Conservation (phyloP, 2,888 invertebrate genomes). For the Napeogenes sylphis region DNA sequence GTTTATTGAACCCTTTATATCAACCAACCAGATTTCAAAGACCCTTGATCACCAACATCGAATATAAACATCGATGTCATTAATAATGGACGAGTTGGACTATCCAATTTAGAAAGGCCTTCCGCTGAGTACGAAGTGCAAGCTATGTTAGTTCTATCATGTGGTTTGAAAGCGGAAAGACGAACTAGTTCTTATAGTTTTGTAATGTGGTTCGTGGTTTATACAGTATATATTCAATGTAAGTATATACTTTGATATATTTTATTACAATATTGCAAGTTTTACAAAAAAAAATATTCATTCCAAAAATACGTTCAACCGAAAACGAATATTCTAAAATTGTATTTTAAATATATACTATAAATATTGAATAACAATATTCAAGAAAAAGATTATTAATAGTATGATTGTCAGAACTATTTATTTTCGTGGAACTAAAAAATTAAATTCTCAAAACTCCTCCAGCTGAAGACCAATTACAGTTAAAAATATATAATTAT, state of each 20-base stretch:
- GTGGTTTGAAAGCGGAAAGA: conserved; percentile 15
- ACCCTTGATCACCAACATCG: conserved; percentile 14
- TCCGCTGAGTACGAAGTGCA: conserved; percentile 36
- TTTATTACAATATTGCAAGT: conserved; percentile 1
- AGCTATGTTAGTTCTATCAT: conserved; percentile 10
- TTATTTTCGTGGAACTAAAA: no score
- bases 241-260: no score
- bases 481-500: no score
- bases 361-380: no score
- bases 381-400: no score
- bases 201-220: conserved; percentile 19
- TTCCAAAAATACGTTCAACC: no score
- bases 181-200: conserved; percentile 21
- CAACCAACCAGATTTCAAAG: conserved; percentile 28
- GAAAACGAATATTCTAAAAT: no score
- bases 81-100: conserved; percentile 13
- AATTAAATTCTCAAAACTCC: no score
- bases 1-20: conserved; percentile 63
- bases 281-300: no score
- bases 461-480: no score
- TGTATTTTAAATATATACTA: no score
- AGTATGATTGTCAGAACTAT: no score
- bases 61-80: conserved; percentile 9
- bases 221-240: conserved; percentile 8
- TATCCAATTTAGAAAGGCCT: conserved; percentile 29